Evolutionary conservation across 2,888 invertebrate species (phyloP).

Genomic region (Gordius sp.): DNA sequence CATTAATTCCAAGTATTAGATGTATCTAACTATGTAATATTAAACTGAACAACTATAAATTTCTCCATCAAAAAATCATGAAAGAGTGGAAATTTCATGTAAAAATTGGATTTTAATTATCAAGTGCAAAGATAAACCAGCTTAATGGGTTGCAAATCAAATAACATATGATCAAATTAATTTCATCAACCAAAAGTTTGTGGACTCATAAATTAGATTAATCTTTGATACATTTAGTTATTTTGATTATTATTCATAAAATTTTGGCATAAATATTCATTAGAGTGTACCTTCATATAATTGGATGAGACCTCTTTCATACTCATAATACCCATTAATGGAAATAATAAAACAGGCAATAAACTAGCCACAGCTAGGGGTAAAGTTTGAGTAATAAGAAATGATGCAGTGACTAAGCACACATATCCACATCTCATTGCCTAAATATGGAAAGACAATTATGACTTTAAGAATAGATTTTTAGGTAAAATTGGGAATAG

Average conservation of each 20-base stretch:
- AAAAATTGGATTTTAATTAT: too few relatives aligned
- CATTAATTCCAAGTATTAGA: too few relatives aligned
- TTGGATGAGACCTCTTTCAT: slow-evolving; percentile 21
- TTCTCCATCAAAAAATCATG: too few relatives aligned
- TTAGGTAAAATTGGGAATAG: too few relatives aligned
- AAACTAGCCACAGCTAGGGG: slow-evolving; percentile 23
- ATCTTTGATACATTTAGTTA: not conserved
- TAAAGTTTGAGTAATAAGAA: slow-evolving; percentile 23
- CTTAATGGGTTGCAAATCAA: too few relatives aligned
- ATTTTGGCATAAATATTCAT: not conserved
- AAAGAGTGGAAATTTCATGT: too few relatives aligned
- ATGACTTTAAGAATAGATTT: too few relatives aligned
- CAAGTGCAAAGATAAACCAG: too few relatives aligned
- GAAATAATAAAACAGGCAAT: slow-evolving; percentile 22
- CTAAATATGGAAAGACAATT: not conserved
- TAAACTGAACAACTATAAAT: too few relatives aligned
- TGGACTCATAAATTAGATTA: not conserved
- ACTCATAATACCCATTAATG: slow-evolving; percentile 21
- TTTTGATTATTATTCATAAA: not conserved
- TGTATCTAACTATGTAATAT: too few relatives aligned
- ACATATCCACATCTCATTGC: slow-evolving; percentile 21
- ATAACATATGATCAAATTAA: too few relatives aligned
- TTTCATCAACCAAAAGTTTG: not conserved
- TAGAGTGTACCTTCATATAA: slow-evolving; percentile 22
- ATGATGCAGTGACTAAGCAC: slow-evolving; percentile 22